These are phyloP conservation scores for Pocota personata DNA, from an alignment of 2,888 invertebrate genomes.

Conservation along the genomic window DNA sequence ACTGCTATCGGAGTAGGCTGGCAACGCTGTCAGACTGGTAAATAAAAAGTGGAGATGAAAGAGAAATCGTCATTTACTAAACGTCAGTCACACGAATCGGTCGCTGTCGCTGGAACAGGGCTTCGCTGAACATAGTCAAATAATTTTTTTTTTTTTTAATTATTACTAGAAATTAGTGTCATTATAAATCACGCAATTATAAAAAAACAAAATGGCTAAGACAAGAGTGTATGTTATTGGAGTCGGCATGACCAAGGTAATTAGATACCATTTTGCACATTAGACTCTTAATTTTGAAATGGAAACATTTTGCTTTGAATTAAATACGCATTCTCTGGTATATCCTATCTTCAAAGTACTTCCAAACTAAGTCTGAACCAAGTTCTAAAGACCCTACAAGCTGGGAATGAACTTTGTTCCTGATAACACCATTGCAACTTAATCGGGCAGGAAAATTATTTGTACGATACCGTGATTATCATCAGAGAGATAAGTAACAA, in stretches of 20 bases:
- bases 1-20: no score
- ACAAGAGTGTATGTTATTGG: constrained; percentile 93
- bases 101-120: neutral
- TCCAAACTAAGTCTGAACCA: neutral
- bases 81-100: neutral
- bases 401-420: constrained; percentile 31
- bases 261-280: no score
- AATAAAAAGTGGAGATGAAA: neutral
- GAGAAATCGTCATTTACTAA: neutral
- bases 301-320: neutral
- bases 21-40: no score
- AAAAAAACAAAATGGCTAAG: constrained; percentile 78
- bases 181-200: neutral
- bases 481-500: neutral
- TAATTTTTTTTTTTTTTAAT: neutral
- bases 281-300: neutral
- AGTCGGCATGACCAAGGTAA: constrained; percentile 97
- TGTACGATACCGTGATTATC: constrained; percentile 24
- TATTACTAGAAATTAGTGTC: neutral
- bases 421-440: neutral
- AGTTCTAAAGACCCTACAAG: neutral
- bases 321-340: neutral
- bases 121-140: neutral
- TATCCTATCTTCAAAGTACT: neutral
- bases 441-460: neutral